phyloP scores from a whole-genome alignment of 2,113 vertebrate genomes.

The Limnothrissa miodon region DNA sequence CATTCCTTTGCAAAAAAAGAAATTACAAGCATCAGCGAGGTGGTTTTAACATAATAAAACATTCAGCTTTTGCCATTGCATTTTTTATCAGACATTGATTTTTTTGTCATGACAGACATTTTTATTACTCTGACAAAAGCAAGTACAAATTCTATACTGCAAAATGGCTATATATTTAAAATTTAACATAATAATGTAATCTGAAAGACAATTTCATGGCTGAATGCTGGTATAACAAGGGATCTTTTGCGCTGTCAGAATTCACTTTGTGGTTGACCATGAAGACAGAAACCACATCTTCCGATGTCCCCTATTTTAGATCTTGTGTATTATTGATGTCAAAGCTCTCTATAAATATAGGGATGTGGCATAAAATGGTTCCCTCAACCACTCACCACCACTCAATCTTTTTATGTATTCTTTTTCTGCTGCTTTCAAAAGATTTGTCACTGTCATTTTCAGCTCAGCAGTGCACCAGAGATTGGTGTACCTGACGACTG shows the following conservation, averaged over 20 bases:
- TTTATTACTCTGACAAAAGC: not conserved
- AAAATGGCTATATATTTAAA: no score
- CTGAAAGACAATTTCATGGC: not conserved
- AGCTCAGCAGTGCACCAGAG: constrained; percentile 35
- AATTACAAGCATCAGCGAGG: not conserved
- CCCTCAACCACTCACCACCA: not conserved
- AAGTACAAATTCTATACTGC: no score
- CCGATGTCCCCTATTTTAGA: not conserved
- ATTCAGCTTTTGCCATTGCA: not conserved
- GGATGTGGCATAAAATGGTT: not conserved
- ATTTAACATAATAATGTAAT: not conserved
- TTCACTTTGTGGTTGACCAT: not conserved
- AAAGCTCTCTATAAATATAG: constrained; percentile 5
- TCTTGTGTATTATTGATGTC: constrained; percentile 1
- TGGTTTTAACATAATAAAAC: not conserved
- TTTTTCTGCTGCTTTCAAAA: not conserved
- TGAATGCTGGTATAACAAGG: not conserved
- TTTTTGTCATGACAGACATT: no score
- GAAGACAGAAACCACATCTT: not conserved
- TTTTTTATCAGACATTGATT: no score
- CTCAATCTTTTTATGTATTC: constrained; percentile 16
- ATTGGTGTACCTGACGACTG: not conserved
- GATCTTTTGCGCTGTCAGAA: not conserved
- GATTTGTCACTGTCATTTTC: constrained; percentile 17
- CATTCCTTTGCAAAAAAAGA: not conserved